Conservation (phyloP, 2,888 invertebrate species). For the Apeira syringaria region DNA sequence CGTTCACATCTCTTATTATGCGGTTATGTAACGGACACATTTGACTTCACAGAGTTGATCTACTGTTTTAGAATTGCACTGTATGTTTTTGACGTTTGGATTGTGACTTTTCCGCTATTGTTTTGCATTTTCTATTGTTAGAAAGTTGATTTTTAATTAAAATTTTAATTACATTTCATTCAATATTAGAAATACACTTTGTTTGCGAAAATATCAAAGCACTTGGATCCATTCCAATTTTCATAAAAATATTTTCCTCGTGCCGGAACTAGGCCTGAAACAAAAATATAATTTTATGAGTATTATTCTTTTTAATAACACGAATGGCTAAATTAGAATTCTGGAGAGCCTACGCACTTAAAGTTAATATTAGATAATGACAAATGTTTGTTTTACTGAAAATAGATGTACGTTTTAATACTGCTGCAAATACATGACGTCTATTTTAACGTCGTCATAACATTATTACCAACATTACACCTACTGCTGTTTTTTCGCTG, state of each 20-base stretch:
- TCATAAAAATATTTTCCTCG: conserved; percentile 7
- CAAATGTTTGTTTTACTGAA: conserved; percentile 16
- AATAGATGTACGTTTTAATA: conserved; percentile 7
- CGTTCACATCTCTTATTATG: conserved; percentile 39
- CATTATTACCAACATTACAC: too few relatives aligned
- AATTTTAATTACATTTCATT: conserved; percentile 5
- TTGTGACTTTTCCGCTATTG: conserved; percentile 13
- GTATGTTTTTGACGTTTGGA: conserved; percentile 3
- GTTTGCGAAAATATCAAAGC: conserved; percentile 5
- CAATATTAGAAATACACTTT: conserved; percentile 2
- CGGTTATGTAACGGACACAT: conserved; percentile 50
- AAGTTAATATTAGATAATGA: conserved; percentile 23
- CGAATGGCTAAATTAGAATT: conserved; percentile 15
- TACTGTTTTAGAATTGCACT: conserved; percentile 24
- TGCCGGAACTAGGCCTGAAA: conserved; percentile 28
- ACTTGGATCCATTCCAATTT: conserved; percentile 25
- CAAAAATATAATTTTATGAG: conserved; percentile 7
- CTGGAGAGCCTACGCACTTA: conserved; percentile 16
- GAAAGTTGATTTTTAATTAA: neutral
- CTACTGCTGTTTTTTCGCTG: too few relatives aligned
- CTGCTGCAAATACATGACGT: conserved; percentile 1
- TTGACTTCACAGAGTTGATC: conserved; percentile 28
- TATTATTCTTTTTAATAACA: conserved; percentile 16
- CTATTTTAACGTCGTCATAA: neutral
- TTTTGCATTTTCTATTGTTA: conserved; percentile 1